Evolutionary conservation across 2,888 invertebrate species (phyloP).

Genomic region (Chloroclysta siterata): DNA sequence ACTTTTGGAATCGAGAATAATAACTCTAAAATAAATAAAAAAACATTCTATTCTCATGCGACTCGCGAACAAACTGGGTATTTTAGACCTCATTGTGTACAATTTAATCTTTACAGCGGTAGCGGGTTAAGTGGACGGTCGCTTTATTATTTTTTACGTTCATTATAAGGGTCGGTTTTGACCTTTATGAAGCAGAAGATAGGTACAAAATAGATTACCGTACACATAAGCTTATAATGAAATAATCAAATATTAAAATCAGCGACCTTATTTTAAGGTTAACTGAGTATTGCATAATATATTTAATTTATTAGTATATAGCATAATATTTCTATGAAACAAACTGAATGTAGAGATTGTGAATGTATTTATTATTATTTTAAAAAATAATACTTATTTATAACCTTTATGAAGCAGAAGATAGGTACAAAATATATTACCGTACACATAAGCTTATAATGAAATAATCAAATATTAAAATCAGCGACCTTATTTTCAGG

Average conservation of each 20-base stretch:
- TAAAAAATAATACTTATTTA: no score
- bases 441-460: neutral
- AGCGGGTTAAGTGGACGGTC: conserved; percentile 7
- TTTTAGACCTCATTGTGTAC: conserved; percentile 4
- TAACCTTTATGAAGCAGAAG: neutral
- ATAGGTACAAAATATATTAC: neutral
- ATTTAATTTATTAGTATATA: no score
- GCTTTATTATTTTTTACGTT: conserved; percentile 5
- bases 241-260: no score
- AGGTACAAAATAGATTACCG: neutral
- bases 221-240: neutral
- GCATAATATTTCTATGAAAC: no score
- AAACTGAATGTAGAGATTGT: no score
- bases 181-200: neutral
- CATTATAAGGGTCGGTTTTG: conserved; percentile 7
- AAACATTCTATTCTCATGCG: neutral
- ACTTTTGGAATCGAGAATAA: no score
- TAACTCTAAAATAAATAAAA: no score
- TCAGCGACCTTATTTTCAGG: no score
- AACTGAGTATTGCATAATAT: no score
- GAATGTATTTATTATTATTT: no score
- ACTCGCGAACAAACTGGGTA: neutral
- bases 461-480: no score
- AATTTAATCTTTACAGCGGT: conserved; percentile 2
- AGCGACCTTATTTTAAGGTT: no score